phyloP scores from a whole-genome alignment of 2,797 vertebrate species.

The Zonotrichia albicollis region DNA sequence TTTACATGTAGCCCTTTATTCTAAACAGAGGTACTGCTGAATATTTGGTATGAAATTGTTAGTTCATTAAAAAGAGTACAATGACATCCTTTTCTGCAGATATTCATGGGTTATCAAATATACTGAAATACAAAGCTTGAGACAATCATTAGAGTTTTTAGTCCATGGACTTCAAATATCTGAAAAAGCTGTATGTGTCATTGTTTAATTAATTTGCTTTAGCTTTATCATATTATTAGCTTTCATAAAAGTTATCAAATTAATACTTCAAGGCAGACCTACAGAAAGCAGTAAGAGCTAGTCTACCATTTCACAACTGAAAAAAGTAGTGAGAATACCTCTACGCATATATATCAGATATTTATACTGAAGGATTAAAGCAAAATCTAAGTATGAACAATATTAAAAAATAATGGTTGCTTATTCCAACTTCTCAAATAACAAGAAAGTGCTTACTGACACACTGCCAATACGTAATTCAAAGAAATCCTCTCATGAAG shows the following conservation, averaged over 20 bases:
- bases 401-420: neutral
- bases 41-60: slow-evolving; percentile 63
- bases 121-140: slow-evolving; percentile 44
- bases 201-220: neutral
- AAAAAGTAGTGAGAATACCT: neutral
- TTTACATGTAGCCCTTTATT: slow-evolving; percentile 73
- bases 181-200: neutral
- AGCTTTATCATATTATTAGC: neutral
- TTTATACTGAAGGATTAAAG: neutral
- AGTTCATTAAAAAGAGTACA: slow-evolving; percentile 71
- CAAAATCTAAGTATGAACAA: neutral
- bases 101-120: slow-evolving; percentile 62
- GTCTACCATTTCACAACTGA: neutral
- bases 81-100: slow-evolving; percentile 61
- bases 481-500: neutral
- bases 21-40: slow-evolving; percentile 62
- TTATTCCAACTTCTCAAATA: neutral
- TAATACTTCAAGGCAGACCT: neutral
- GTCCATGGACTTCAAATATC: neutral
- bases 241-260: neutral
- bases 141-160: slow-evolving; percentile 21
- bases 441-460: neutral
- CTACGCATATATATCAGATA: neutral
- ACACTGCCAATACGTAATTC: neutral
- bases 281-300: neutral